Conservation (phyloP, 2,113 vertebrate genomes). For the Zapus hudsonius region DNA sequence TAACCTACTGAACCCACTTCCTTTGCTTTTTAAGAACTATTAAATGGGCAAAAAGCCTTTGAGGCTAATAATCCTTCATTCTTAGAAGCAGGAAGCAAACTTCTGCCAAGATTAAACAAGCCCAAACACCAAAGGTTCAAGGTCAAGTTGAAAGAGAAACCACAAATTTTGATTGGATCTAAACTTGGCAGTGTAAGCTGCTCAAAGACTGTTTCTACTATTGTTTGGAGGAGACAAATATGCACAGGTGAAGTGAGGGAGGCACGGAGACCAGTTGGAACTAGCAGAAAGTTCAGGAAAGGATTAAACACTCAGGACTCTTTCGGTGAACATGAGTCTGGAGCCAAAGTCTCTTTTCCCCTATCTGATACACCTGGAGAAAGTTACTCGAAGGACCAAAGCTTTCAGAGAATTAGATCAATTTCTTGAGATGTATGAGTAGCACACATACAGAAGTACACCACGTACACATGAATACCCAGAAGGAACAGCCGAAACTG, state of each 20-base stretch:
- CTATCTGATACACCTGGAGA: neutral
- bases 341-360: neutral
- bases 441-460: neutral
- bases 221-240: slow-evolving; percentile 12
- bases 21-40: slow-evolving; percentile 76
- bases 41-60: slow-evolving; percentile 58
- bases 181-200: slow-evolving; percentile 59
- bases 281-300: slow-evolving; percentile 37
- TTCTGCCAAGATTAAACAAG: slow-evolving; percentile 73
- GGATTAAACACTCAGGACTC: slow-evolving; percentile 32
- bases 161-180: slow-evolving; percentile 72
- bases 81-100: slow-evolving; percentile 73
- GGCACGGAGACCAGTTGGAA: slow-evolving; percentile 46
- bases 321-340: neutral
- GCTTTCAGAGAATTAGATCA: neutral
- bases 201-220: slow-evolving; percentile 30
- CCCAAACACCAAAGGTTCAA: slow-evolving; percentile 63
- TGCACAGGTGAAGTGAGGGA: slow-evolving; percentile 24
- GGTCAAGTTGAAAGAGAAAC: slow-evolving; percentile 74
- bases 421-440: neutral
- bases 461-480: neutral
- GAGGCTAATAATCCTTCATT: slow-evolving; percentile 69
- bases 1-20: slow-evolving; percentile 33
- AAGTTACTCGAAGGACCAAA: neutral
- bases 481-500: neutral